phyloP scores from a whole-genome alignment of 2,797 vertebrate species.

The Sitta carolinensis region DNA sequence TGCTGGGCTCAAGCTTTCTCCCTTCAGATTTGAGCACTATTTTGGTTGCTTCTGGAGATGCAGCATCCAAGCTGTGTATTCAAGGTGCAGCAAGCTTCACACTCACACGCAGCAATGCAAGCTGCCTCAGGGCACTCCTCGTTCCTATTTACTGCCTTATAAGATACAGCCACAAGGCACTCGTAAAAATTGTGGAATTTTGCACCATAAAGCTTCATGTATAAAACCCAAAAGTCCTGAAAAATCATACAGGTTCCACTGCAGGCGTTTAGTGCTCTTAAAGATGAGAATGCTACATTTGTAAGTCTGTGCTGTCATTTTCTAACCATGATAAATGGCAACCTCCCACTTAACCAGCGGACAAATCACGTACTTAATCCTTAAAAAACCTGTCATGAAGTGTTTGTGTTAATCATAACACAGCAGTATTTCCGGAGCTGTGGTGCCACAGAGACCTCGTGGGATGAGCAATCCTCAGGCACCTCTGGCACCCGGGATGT shows the following conservation, averaged over 20 bases:
- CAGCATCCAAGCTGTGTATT: background rate
- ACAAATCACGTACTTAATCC: too few species aligned
- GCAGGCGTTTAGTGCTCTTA: background rate
- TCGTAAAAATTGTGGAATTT: background rate
- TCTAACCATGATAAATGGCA: background rate
- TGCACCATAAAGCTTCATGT: background rate
- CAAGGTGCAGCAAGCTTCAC: background rate
- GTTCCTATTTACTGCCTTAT: background rate
- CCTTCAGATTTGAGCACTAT: background rate
- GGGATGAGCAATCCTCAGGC: background rate
- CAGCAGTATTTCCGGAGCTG: background rate
- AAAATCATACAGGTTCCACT: background rate
- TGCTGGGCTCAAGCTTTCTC: background rate
- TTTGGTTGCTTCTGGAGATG: background rate
- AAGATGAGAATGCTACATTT: background rate
- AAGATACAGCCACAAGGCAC: background rate
- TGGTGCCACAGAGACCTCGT: background rate
- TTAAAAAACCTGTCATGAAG: background rate
- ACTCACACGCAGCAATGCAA: background rate
- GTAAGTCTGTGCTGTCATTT: background rate
- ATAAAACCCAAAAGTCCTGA: background rate
- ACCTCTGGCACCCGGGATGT: background rate
- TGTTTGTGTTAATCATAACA: background rate
- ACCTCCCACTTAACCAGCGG: fast-evolving
- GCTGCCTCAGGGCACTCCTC: background rate